A percentile compares a stretch with the other conserved stretches of the same genome.
phyloP scores from a whole-genome alignment of 2,888 invertebrate species.

The Orchesella flavescens region DNA sequence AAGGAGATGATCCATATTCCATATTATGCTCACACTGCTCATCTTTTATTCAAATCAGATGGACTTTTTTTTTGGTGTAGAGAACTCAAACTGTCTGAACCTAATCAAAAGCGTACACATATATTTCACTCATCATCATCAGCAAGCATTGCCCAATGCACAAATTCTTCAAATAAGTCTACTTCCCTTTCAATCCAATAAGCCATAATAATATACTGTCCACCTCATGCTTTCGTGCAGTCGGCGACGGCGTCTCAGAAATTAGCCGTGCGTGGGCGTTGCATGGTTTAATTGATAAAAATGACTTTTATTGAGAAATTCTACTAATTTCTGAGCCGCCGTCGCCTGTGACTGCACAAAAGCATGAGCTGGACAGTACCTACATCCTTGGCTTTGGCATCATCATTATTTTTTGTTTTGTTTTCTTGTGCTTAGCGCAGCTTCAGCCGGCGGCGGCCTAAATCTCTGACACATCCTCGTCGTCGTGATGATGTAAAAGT shows the following conservation, averaged over 20 bases:
- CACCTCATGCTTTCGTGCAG: conserved; percentile 3
- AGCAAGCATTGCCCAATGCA: conserved; percentile 11
- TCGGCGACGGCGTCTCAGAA: no score
- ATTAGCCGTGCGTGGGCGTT: no score
- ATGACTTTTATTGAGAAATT: no score
- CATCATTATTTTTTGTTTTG: conserved; percentile 20
- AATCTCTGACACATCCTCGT: conserved; percentile 50
- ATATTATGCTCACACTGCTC: conserved; percentile 17
- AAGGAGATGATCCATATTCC: conserved; percentile 53
- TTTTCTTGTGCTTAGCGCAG: conserved; percentile 30
- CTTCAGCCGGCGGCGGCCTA: conserved; percentile 50
- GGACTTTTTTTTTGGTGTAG: conserved; percentile 19
- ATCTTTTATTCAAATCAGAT: conserved; percentile 56
- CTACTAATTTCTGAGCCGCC: no score
- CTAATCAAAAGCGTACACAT: conserved; percentile 33
- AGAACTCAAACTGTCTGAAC: conserved; percentile 31
- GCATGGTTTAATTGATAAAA: no score
- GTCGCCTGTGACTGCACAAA: no score
- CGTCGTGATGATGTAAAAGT: conserved; percentile 39
- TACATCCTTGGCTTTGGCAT: conserved; percentile 29
- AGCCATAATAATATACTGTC: neutral
- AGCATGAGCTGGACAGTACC: no score
- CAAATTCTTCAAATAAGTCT: conserved; percentile 21
- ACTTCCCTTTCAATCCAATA: neutral
- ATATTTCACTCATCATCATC: neutral